Evolutionary conservation across 2,888 invertebrate species (phyloP), one percentile per base, ranked within the genome.

Genomic region (Hesperia comma): DNA sequence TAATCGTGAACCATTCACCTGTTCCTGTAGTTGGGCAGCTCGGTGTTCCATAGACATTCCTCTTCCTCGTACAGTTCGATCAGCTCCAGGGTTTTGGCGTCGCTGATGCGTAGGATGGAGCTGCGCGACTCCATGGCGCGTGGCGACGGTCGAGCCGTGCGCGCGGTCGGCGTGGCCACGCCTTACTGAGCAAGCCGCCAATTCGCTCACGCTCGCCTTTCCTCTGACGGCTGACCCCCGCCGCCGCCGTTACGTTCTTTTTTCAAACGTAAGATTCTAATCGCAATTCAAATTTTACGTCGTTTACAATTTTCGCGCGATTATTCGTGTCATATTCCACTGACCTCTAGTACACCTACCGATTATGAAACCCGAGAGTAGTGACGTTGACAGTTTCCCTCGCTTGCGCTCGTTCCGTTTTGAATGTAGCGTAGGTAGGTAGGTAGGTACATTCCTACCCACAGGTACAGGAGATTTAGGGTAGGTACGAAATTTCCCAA

Each of bases 31-130:
- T 79, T 76, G 0, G 74, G 66, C 0, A 75, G 32, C 0, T 60
- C 54, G 0, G 82, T 78, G 70, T 87, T 82, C 86, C 86, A 87
- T 7, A 87, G 73, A 15, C 81, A 82, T 4, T 79, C 72, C n/a
- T 84, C 81, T 3, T 75, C 74, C 15, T 77, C 71, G 70, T 83
- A 86, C 6, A 84, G 72, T 5, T 79, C 74, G 21, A 87, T 71
- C 7, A 87, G 77, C 51, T 79, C 71, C 21, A 83, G 61, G 0
- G 83, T 84, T 70, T 83, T 56, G 8, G 51, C 32, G 19, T 63
- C 63, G 63, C 63, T 63, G 33, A 63, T 63, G 43, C 63, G 55
- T 0, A 63, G 19, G 2, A 61, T 61, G 6, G 55, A 55, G 33
- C 33, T 43, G 12, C 63, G 32, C 7, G 55, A 63, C 55, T 63